phyloP scores from a whole-genome alignment of 2,797 vertebrate genomes.

The Crax fasciolata region DNA sequence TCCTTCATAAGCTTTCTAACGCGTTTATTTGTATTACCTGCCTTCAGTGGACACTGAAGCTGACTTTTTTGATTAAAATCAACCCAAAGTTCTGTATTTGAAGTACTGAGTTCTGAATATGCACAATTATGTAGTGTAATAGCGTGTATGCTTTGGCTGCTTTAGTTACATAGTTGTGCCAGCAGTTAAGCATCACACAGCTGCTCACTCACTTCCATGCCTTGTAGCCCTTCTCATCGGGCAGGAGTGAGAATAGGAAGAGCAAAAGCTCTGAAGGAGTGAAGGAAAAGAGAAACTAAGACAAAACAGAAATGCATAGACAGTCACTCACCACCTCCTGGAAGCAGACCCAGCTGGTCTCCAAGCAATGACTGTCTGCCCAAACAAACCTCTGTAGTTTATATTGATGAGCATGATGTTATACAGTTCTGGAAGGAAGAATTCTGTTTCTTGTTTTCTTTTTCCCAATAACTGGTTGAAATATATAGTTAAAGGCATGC shows the following conservation, averaged over 20 bases:
- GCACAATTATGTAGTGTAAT: background rate
- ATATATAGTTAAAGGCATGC: background rate
- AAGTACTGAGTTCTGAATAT: background rate
- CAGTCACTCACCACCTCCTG: rapidly evolving
- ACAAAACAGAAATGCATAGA: background rate
- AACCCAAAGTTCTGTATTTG: background rate
- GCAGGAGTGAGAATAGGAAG: background rate
- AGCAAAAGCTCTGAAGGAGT: background rate
- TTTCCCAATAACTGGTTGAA: background rate
- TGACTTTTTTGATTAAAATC: background rate
- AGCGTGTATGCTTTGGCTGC: background rate
- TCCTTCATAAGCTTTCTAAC: background rate
- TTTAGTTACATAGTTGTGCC: background rate
- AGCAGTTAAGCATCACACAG: background rate
- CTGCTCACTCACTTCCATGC: background rate
- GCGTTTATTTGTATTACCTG: background rate
- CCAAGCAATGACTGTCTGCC: background rate
- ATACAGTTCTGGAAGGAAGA: background rate
- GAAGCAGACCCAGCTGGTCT: background rate
- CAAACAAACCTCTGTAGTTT: background rate
- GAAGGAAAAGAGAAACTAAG: background rate
- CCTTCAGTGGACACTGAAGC: background rate
- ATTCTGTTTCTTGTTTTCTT: background rate
- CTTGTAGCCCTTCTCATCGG: background rate
- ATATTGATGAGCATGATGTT: background rate